Percentiles rank a stretch among this genome's conserved stretches.
These are phyloP conservation scores for Acronicta psi DNA, from an alignment of 2,888 invertebrate species.

Conservation along the genomic window DNA sequence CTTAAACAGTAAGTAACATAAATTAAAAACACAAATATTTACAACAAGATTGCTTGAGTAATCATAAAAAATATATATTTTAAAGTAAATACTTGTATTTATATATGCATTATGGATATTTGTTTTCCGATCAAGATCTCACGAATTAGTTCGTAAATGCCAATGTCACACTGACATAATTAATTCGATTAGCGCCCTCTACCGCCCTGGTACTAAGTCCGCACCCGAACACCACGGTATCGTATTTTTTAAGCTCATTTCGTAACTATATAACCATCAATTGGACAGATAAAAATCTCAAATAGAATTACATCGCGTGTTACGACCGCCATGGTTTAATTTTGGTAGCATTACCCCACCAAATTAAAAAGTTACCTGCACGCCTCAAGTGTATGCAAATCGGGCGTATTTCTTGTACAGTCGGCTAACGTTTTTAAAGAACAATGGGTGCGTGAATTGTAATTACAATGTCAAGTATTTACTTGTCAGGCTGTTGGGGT, in stretches of 20 bases:
- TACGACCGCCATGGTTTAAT: constrained; percentile 75
- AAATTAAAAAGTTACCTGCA: constrained; percentile 50
- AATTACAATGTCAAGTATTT: constrained; percentile 78
- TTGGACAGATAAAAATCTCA: constrained; percentile 84
- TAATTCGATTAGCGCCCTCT: constrained; percentile 6
- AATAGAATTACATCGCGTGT: constrained; percentile 81
- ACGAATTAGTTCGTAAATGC: no score
- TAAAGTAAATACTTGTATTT: no score
- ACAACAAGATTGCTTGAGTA: no score
- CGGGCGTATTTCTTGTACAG: constrained; percentile 28
- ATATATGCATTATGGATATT: no score
- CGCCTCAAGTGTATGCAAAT: constrained; percentile 46
- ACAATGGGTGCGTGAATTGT: constrained; percentile 77
- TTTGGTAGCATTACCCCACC: constrained; percentile 66
- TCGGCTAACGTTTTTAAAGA: constrained; percentile 62
- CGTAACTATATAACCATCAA: constrained; percentile 84
- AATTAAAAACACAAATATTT: no score
- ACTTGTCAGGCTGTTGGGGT: constrained; percentile 73
- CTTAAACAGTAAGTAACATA: no score
- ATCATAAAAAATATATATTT: no score
- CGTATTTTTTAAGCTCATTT: constrained; percentile 77
- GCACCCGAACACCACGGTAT: constrained; percentile 64
- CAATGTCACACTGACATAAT: no score
- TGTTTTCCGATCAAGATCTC: no score
- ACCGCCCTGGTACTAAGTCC: constrained; percentile 36